A percentile compares a stretch with the other conserved stretches of the same genome.
These are phyloP conservation scores for Dasypogon diadema DNA, from an alignment of 2,888 invertebrate species.

Conservation along the genomic window DNA sequence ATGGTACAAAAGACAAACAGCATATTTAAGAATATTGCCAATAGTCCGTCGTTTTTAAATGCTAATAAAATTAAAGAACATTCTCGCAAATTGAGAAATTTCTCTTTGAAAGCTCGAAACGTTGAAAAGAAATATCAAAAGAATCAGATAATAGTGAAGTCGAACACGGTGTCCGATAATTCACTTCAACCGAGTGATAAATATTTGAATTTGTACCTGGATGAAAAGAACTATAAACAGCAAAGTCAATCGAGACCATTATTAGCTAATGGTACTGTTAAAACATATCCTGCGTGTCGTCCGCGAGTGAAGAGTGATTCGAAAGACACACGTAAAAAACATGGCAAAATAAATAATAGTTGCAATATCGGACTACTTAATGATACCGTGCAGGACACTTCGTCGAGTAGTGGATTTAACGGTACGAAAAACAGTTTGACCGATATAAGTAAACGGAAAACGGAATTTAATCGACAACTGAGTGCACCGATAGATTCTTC, in stretches of 20 bases:
- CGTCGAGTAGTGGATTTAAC: slow-evolving; percentile 64
- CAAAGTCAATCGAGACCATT: slow-evolving; percentile 59
- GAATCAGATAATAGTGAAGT: slow-evolving; percentile 65
- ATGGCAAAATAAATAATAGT: slow-evolving; percentile 66
- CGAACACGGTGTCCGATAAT: slow-evolving; percentile 68
- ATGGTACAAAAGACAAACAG: slow-evolving; percentile 66
- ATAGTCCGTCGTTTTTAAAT: slow-evolving; percentile 67
- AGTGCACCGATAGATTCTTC: slow-evolving; percentile 68
- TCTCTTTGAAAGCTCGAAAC: slow-evolving; percentile 63
- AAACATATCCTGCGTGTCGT: slow-evolving; percentile 65
- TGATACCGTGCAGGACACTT: slow-evolving; percentile 65
- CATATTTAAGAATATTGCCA: slow-evolving; percentile 68
- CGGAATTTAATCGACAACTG: slow-evolving; percentile 68
- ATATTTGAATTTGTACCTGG: slow-evolving; percentile 66
- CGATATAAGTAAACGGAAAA: slow-evolving; percentile 66
- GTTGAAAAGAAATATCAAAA: slow-evolving; percentile 62
- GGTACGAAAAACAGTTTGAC: slow-evolving; percentile 65
- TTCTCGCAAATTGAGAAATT: slow-evolving; percentile 66
- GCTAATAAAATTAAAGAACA: slow-evolving; percentile 68
- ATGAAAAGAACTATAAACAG: slow-evolving; percentile 61
- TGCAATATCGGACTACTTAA: slow-evolving; percentile 64
- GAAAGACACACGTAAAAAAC: slow-evolving; percentile 61
- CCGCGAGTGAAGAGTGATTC: slow-evolving; percentile 66
- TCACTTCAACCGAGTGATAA: slow-evolving; percentile 68
- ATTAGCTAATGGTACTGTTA: slow-evolving; percentile 66